Percentiles rank a stretch among this genome's conserved stretches.
Conservation (phyloP, 1,140 invertebrate species). For the Trichogramma pretiosum region DNA sequence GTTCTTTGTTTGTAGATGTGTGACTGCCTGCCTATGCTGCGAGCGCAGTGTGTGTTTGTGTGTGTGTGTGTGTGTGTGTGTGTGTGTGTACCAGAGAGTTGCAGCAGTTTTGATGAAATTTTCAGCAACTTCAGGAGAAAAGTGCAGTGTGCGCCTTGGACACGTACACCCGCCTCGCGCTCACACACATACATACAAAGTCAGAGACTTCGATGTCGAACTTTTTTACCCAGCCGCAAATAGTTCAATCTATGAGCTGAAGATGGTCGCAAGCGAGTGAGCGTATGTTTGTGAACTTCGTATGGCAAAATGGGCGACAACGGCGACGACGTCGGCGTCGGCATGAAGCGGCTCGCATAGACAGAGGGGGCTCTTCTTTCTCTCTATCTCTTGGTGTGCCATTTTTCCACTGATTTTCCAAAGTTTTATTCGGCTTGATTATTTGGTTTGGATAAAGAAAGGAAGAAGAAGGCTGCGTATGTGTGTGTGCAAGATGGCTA, state of each 20-base stretch:
- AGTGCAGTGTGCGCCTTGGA: too few relatives aligned
- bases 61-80: too few relatives aligned
- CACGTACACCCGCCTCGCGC: too few relatives aligned
- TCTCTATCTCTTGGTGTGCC: background rate
- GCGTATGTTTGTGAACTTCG: background rate
- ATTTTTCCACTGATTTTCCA: too few relatives aligned
- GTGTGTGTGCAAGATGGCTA: too few relatives aligned
- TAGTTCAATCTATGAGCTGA: constrained; percentile 3
- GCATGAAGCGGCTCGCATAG: constrained; percentile 4
- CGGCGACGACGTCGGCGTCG: background rate
- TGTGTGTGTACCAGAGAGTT: background rate
- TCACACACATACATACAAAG: too few relatives aligned
- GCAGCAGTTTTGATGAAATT: constrained; percentile 5
- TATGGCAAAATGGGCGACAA: background rate
- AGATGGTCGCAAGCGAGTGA: background rate
- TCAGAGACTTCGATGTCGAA: too few relatives aligned
- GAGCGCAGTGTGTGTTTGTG: background rate
- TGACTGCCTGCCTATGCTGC: background rate
- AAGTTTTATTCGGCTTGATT: too few relatives aligned
- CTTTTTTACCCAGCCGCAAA: background rate
- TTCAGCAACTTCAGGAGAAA: constrained; percentile 12
- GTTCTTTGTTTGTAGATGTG: background rate
- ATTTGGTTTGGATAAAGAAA: too few relatives aligned
- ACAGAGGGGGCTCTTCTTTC: constrained; percentile 6
- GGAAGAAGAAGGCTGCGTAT: too few relatives aligned